phyloP scores from a whole-genome alignment of 2,113 vertebrate genomes.

The Callopanchax toddi region DNA sequence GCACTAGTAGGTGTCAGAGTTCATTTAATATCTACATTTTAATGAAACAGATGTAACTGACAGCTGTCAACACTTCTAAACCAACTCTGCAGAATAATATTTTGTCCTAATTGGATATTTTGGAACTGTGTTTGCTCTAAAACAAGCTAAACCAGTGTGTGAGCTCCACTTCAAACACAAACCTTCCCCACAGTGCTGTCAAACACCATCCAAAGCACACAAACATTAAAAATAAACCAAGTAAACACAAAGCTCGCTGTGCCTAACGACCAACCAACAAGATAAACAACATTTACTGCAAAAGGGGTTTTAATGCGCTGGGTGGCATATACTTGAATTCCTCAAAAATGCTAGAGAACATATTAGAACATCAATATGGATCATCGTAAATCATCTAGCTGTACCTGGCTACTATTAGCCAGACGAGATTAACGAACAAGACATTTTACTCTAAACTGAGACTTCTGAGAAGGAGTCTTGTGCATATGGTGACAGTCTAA shows the following conservation, averaged over 20 bases:
- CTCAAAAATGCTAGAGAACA: no score
- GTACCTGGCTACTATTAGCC: not conserved
- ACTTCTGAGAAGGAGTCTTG: conserved; percentile 15
- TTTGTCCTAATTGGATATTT: conserved; percentile 25
- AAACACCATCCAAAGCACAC: conserved; percentile 44
- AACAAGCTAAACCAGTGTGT: conserved; percentile 47
- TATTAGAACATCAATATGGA: no score
- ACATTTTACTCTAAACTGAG: conserved; percentile 17
- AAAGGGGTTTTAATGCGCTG: conserved; percentile 3
- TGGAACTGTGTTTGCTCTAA: conserved; percentile 24
- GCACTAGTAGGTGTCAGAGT: conserved; percentile 14
- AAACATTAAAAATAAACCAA: conserved; percentile 46
- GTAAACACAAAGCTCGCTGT: conserved; percentile 18
- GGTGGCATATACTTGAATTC: not conserved
- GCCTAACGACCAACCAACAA: conserved; percentile 11
- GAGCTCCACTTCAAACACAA: conserved; percentile 43
- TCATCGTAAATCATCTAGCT: not conserved
- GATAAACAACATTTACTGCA: conserved; percentile 1
- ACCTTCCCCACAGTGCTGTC: conserved; percentile 46
- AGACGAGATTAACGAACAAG: conserved; percentile 1
- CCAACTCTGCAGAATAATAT: conserved; percentile 5
- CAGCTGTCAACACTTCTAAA: conserved; percentile 15
- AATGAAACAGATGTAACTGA: conserved; percentile 14
- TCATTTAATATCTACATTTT: conserved; percentile 29
- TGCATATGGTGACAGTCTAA: conserved; percentile 36